Base-by-base conservation (phyloP, 2,113 vertebrate species). In the Notarius quadriscutis region DNA sequence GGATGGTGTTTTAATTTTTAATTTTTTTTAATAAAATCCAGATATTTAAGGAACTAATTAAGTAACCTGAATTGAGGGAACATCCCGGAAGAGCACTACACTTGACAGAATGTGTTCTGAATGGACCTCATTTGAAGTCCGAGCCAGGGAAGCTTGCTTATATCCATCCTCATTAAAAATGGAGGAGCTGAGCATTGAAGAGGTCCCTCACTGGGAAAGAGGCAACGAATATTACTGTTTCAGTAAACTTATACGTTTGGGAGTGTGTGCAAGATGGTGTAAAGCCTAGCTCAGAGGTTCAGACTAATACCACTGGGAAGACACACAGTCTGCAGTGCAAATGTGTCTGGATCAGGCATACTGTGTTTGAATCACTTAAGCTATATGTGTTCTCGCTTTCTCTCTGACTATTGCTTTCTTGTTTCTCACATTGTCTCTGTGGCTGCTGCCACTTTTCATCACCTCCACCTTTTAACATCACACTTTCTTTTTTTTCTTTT, bases 31-130 rank as follows among this genome's bases (percentile, higher is more conserved):
- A 51, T 60, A 75, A 83, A 58, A 84, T 78, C 71, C 53, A 57
- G 62, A 60, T 90, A 80, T 91, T 90, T 82, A 88, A 84, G 69
- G 62, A 86, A 60, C 80, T 89, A 90, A 89, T 87, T 86, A 92
- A 83, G 89, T 87, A 86, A 88, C 87, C 75, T 84, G 67, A 87
- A 86, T 79, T 18, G 71, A 53, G 72, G 79, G 51, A 55, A 74
- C 53, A 77, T 86, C 79, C 57, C 88, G 82, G 71, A 41, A 89
- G 85, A 86, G 58, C 57, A 87, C 78, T 65, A 55, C 53, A 18
- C 51, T 20, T 25, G 17, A 51, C 86, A 50, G 75, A 88, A 58
- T 85, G 65, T 50, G 84, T 75, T 85, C 86, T 89, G 84, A 88
- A 86, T 84, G 72, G 34, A 63, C 53, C 17, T 55, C 22, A 7